Evolutionary conservation across 2,797 vertebrate species (phyloP).

Genomic region (Epinephelus malabaricus): DNA sequence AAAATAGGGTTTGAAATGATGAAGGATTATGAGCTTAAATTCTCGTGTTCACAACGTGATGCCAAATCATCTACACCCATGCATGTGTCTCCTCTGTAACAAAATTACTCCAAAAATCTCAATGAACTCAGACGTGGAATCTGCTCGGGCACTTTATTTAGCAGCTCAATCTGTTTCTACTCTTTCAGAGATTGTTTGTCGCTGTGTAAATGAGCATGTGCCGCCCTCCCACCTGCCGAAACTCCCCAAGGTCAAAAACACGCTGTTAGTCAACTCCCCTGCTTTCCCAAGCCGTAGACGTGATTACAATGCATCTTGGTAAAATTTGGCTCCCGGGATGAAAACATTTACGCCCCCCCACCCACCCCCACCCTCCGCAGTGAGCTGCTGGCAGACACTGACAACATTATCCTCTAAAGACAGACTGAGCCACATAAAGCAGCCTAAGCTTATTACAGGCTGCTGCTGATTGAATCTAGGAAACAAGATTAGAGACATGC

Average conservation of each 20-base stretch:
- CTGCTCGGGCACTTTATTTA: background rate
- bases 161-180: background rate
- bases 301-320: background rate
- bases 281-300: background rate
- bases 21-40: background rate
- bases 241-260: constrained; percentile 21
- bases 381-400: constrained; percentile 10
- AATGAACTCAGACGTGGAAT: background rate
- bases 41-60: background rate
- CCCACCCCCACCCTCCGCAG: background rate
- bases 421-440: constrained; percentile 47
- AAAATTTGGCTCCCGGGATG: constrained; percentile 10
- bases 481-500: constrained; percentile 58
- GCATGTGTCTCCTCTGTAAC: background rate
- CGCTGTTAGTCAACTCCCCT: background rate
- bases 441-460: constrained; percentile 42
- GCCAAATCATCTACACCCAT: too few species aligned
- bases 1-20: background rate
- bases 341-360: constrained; percentile 24
- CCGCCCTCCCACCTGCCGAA: background rate
- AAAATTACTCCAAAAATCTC: too few species aligned
- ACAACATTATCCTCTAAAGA: constrained; percentile 39
- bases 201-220: constrained; percentile 8
- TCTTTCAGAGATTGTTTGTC: constrained; percentile 1
- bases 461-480: constrained; percentile 36